A percentile compares a stretch with the other conserved stretches of the same genome.
Conservation (phyloP, 1,140 invertebrate species). For the Odontomachus brunneus region DNA sequence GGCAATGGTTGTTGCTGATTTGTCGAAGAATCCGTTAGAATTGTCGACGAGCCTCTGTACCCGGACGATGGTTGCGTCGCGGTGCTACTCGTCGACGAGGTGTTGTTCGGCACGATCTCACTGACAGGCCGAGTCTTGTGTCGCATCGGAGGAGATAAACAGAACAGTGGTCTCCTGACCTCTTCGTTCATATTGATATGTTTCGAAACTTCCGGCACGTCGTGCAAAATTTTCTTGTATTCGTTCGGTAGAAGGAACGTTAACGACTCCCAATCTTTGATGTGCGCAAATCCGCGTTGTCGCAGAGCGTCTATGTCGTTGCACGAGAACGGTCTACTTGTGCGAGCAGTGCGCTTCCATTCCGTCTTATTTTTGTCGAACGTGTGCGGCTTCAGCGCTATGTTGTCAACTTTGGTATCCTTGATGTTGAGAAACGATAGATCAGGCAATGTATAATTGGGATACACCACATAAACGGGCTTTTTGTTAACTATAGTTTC, state of each 20-base stretch:
- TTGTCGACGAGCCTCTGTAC: slow-evolving; percentile 93
- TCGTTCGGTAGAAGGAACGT: slow-evolving; percentile 94
- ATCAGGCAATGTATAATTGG: slow-evolving; percentile 96
- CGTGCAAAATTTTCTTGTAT: slow-evolving; percentile 90
- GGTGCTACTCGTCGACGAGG: slow-evolving; percentile 90
- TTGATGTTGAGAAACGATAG: slow-evolving; percentile 92
- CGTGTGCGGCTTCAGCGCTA: slow-evolving; percentile 86
- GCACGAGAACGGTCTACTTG: slow-evolving; percentile 91
- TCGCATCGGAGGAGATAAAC: slow-evolving; percentile 87
- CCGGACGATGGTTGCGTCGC: slow-evolving; percentile 93
- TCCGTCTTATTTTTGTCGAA: slow-evolving; percentile 76
- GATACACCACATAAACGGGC: slow-evolving; percentile 95
- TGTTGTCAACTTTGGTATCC: slow-evolving; percentile 87
- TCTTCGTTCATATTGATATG: slow-evolving; percentile 87
- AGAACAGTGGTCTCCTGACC: slow-evolving; percentile 88
- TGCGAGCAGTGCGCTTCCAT: slow-evolving; percentile 80
- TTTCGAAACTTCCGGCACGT: slow-evolving; percentile 90
- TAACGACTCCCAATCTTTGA: slow-evolving; percentile 96
- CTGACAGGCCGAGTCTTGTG: slow-evolving; percentile 84
- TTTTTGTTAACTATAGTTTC: slow-evolving; percentile 86
- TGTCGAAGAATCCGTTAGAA: slow-evolving; percentile 90
- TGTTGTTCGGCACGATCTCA: slow-evolving; percentile 86
- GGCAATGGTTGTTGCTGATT: slow-evolving; percentile 86
- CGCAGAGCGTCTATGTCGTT: slow-evolving; percentile 93
- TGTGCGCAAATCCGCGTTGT: slow-evolving; percentile 92